Percentiles rank a stretch among this genome's conserved stretches.
Conservation (phyloP, 2,113 vertebrate genomes). For the Okapia johnstoni region DNA sequence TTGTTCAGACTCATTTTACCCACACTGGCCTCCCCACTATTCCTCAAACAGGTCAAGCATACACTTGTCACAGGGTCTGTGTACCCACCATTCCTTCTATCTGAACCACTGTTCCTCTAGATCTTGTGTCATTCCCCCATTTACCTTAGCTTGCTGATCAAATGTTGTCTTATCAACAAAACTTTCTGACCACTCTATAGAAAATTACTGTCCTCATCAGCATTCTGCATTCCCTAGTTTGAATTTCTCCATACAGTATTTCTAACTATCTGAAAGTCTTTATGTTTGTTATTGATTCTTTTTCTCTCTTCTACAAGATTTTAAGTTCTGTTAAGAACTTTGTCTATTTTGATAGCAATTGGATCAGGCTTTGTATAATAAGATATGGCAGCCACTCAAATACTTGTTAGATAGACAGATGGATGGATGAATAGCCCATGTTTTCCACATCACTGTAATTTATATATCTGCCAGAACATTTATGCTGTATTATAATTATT, state of each 20-base stretch:
- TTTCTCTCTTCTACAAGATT: background rate
- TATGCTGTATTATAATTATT: background rate
- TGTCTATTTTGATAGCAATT: background rate
- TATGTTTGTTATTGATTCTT: background rate
- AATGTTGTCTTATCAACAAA: background rate
- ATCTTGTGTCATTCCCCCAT: fast-evolving
- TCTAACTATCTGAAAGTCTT: background rate
- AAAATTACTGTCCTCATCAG: background rate
- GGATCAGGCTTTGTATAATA: background rate
- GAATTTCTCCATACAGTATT: background rate
- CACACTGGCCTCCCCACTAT: background rate
- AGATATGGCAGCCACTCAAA: background rate
- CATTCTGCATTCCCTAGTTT: background rate
- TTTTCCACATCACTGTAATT: background rate
- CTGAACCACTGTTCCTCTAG: background rate
- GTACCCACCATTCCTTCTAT: background rate
- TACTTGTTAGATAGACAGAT: background rate
- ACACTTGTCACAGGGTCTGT: background rate
- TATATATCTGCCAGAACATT: background rate
- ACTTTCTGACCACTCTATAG: background rate
- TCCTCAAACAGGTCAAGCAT: background rate
- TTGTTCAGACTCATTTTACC: background rate
- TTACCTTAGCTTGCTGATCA: background rate
- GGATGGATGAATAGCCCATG: background rate
- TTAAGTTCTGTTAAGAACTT: background rate